Evolutionary conservation across 2,797 vertebrate species (phyloP).

Genomic region (Simalia tracyae): DNA sequence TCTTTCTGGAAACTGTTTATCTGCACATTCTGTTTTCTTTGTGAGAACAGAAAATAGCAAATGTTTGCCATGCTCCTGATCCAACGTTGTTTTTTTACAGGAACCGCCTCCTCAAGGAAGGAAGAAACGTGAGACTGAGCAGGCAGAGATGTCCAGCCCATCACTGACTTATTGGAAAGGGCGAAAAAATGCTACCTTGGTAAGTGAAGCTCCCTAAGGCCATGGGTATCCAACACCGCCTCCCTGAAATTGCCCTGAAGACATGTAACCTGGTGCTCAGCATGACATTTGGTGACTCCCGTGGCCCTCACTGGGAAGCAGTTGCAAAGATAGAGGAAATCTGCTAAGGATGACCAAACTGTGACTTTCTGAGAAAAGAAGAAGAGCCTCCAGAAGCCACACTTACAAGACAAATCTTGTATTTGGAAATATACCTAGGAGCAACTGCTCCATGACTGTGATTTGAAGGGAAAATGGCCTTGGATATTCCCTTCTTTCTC

Average conservation of each 20-base stretch:
- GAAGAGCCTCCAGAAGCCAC: neutral
- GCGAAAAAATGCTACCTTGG: conserved; percentile 85
- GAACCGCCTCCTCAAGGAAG: conserved; percentile 31
- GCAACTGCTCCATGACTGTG: neutral
- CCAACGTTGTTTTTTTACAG: conserved; percentile 23
- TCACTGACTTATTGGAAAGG: conserved; percentile 79
- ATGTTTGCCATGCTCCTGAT: neutral
- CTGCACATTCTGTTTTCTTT: neutral
- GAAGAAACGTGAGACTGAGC: conserved; percentile 30
- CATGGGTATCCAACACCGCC: neutral
- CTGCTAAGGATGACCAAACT: neutral
- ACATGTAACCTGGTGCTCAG: too few relatives aligned
- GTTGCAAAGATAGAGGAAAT: neutral
- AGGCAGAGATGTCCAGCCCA: conserved; percentile 43
- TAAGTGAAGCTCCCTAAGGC: conserved; percentile 57
- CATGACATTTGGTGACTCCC: neutral
- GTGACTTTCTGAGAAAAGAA: neutral
- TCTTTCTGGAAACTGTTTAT: neutral
- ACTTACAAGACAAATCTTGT: neutral
- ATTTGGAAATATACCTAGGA: too few relatives aligned
- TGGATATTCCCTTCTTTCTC: neutral
- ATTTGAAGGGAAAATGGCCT: neutral
- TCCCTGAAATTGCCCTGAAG: neutral
- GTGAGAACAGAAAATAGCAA: neutral
- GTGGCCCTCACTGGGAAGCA: neutral